Percentiles rank a stretch among this genome's conserved stretches.
Evolutionary conservation across 1,140 invertebrate species (phyloP).

Genomic region (Drosophila baimaii): DNA sequence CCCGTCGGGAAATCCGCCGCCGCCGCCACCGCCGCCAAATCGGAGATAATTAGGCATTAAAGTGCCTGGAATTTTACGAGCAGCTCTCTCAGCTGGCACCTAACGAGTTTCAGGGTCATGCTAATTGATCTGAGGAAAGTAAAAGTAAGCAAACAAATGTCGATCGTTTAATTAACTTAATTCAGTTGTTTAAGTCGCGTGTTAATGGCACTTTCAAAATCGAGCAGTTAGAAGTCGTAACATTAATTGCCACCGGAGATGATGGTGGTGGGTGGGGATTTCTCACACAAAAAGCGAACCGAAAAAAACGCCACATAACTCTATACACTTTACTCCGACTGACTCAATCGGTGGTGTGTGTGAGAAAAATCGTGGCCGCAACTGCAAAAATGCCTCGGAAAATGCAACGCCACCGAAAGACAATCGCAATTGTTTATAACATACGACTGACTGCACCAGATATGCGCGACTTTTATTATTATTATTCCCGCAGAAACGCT

Average conservation of each 20-base stretch:
- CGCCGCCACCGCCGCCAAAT: conserved; percentile 5
- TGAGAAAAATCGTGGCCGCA: conserved; percentile 60
- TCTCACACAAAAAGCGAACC: conserved; percentile 49
- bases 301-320: too few relatives aligned
- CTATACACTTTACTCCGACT: conserved; percentile 19
- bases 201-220: conserved; percentile 68
- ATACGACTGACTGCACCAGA: conserved; percentile 63
- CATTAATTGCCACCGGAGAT: conserved; percentile 35
- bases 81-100: not conserved
- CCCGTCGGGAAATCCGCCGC: conserved; percentile 22
- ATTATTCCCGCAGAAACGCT: conserved; percentile 43
- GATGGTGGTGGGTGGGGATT: conserved; percentile 51
- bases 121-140: conserved; percentile 56
- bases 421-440: conserved; percentile 71
- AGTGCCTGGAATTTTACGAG: conserved; percentile 29
- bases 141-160: conserved; percentile 63
- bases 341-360: conserved; percentile 55
- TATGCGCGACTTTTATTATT: conserved; percentile 76
- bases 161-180: conserved; percentile 65
- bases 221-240: conserved; percentile 34
- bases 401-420: conserved; percentile 42
- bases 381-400: conserved; percentile 16
- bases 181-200: conserved; percentile 61
- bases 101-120: conserved; percentile 20
- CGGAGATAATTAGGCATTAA: conserved; percentile 54